Evolutionary conservation across 2,888 invertebrate species (phyloP).

Genomic region (Prionchulus punctatus): DNA sequence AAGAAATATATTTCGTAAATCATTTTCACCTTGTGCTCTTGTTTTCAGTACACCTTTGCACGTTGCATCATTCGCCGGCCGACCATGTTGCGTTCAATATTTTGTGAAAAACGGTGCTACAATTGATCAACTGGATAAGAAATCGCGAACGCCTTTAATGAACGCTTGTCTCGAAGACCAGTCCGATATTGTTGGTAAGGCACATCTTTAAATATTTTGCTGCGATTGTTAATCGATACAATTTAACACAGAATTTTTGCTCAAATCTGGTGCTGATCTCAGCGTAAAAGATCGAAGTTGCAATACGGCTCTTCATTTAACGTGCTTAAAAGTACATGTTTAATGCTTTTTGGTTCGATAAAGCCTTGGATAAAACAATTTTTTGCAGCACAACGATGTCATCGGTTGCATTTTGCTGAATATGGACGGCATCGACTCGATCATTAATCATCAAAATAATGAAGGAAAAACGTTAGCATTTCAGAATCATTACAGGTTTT

Average conservation of each 20-base stretch:
- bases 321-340: conserved; percentile 23
- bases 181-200: background rate
- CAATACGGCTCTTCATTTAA: conserved; percentile 47
- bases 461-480: background rate
- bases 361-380: no score
- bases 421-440: background rate
- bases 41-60: background rate
- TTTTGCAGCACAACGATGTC: background rate
- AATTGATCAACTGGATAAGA: background rate
- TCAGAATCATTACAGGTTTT: background rate
- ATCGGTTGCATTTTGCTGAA: background rate
- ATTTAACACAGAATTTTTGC: background rate
- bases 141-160: background rate
- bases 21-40: background rate
- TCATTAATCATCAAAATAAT: background rate
- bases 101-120: background rate
- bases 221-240: background rate
- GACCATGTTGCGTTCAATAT: background rate
- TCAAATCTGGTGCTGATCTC: conserved; percentile 37
- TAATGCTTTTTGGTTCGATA: no score
- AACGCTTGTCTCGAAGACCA: background rate
- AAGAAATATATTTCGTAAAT: no score
- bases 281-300: conserved; percentile 45
- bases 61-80: background rate
- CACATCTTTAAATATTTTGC: background rate